These are phyloP conservation scores for Heliconius charithonia DNA, from an alignment of 2,888 invertebrate genomes.

Conservation along the genomic window DNA sequence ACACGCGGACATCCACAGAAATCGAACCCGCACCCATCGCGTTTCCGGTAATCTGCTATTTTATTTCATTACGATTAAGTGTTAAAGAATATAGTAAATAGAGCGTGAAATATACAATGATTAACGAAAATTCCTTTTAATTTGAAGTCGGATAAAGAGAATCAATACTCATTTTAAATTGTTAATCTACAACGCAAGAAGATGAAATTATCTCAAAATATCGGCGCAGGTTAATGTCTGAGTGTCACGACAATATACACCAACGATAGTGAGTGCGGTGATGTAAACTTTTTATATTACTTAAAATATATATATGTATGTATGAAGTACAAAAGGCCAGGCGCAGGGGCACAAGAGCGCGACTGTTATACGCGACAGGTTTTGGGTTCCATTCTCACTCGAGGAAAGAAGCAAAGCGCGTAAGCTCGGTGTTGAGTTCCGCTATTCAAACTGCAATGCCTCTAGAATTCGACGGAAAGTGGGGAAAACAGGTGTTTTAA, in stretches of 20 bases:
- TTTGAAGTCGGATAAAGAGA: background rate
- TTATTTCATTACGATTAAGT: too few species aligned
- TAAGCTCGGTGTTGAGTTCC: background rate
- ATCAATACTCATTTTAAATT: background rate
- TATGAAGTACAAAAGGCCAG: background rate
- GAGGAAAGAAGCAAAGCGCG: too few species aligned
- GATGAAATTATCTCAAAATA: background rate
- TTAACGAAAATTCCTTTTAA: background rate
- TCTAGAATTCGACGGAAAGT: too few species aligned
- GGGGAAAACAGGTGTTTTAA: too few species aligned
- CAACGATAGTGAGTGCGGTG: background rate
- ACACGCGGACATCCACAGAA: too few species aligned
- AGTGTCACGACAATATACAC: background rate
- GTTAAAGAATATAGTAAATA: background rate
- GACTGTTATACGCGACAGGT: background rate
- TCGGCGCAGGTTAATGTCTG: background rate
- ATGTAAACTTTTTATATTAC: background rate
- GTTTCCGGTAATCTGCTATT: too few species aligned
- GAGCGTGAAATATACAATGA: background rate
- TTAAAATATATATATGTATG: background rate
- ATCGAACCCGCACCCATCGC: too few species aligned
- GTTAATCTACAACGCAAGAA: background rate
- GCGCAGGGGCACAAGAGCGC: background rate
- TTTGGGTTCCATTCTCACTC: background rate
- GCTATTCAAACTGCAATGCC: background rate